phyloP scores from a whole-genome alignment of 1,140 invertebrate species.

The Atta texana region DNA sequence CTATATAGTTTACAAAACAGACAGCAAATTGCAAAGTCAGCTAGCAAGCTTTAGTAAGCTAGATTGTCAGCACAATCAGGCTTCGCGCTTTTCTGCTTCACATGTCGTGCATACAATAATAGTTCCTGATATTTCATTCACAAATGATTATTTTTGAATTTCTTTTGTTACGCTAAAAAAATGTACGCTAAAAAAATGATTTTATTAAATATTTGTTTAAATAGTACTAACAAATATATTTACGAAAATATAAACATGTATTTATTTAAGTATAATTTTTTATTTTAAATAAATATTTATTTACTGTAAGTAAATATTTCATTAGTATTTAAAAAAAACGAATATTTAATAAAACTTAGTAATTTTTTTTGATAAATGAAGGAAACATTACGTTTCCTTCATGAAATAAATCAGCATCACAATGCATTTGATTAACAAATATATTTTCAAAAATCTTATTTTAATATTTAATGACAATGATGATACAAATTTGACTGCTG shows the following conservation, averaged over 20 bases:
- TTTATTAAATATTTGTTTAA: too few species aligned
- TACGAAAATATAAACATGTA: too few species aligned
- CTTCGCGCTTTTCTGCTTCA: constrained; percentile 21
- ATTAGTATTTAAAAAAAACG: too few species aligned
- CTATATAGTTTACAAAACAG: neutral
- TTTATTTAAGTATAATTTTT: too few species aligned
- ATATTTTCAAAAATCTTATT: neutral
- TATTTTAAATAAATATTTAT: too few species aligned
- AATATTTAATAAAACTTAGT: too few species aligned
- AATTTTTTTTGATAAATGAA: neutral
- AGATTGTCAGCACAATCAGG: neutral
- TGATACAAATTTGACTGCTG: neutral
- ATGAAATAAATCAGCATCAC: neutral
- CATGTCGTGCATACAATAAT: constrained; percentile 25
- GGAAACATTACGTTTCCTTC: neutral
- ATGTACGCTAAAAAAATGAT: too few species aligned
- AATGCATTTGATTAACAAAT: neutral
- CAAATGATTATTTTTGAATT: neutral
- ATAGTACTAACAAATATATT: too few species aligned
- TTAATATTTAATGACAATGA: neutral
- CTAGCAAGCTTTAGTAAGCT: constrained; percentile 21
- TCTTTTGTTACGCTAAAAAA: neutral
- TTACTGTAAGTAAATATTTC: too few species aligned
- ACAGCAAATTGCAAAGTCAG: constrained; percentile 9
- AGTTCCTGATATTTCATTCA: constrained; percentile 5